phyloP scores from a whole-genome alignment of 2,888 invertebrate genomes.

The Argyresthia goedartella region DNA sequence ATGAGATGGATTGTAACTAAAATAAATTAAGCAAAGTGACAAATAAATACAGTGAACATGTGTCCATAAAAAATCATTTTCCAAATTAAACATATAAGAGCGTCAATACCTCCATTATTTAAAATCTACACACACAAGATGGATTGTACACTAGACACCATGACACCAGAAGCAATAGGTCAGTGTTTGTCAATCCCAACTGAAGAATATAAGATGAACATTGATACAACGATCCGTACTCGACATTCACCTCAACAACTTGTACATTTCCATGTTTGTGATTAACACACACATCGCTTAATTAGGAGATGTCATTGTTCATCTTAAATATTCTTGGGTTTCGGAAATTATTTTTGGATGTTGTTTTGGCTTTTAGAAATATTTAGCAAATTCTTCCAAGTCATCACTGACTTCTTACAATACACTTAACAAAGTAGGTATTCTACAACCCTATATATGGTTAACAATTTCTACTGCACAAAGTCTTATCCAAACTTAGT shows the following conservation, averaged over 20 bases:
- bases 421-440: no score
- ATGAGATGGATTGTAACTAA: neutral
- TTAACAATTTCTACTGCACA: no score
- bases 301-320: neutral
- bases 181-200: slow-evolving; percentile 27
- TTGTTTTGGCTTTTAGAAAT: no score
- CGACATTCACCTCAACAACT: neutral
- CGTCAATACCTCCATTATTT: neutral
- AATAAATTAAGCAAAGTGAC: slow-evolving; percentile 9
- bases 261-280: neutral
- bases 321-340: neutral
- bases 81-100: no score
- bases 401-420: no score
- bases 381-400: no score
- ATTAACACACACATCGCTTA: no score
- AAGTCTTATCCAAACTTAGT: no score
- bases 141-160: slow-evolving; percentile 41
- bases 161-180: slow-evolving; percentile 60
- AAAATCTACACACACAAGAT: slow-evolving; percentile 30
- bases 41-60: slow-evolving; percentile 1
- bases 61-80: neutral
- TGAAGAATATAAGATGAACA: slow-evolving; percentile 14
- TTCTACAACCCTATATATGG: no score
- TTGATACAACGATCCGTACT: slow-evolving; percentile 8
- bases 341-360: slow-evolving; percentile 8